Base-by-base conservation (phyloP, 2,113 vertebrate species). In the Sapayoa aenigma region DNA sequence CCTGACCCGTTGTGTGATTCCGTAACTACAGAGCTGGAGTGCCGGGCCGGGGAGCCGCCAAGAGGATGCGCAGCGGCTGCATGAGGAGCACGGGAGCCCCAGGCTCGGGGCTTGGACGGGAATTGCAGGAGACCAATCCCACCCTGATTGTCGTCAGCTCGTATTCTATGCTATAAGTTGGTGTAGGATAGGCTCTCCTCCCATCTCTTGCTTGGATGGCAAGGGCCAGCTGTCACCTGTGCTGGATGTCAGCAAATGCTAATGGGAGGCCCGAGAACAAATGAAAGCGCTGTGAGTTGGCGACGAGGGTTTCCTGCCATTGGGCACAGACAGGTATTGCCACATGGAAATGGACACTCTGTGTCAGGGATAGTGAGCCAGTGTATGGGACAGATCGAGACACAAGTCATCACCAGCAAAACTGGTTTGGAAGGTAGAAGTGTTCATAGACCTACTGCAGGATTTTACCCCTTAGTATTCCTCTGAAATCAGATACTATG, bases 1-100 rank as follows among this genome's bases (percentile, higher is more conserved):
- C 14, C 24, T 31, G 13, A 41, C 9, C 47, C 3, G 1, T 53
- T 46, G 28, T n/a, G 39, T 27, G 47, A 19, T 41, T 83, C 25
- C 2, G 1, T 31, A 10, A 2, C 37, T 25, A 5, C 22, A 41
- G 31, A 4, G 4, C 13, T 39, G 52, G 22, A 35, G 31, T 9
- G 2, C 9, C 31, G 2, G 6, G 17, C 44, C 44, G 30, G 10
- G 23, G 52, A 53, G 46, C 59, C 12, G 0, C 2, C 30, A 28
- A 4, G 42, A 33, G 47, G 20, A 18, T 3, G 27, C 24, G 22
- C 33, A 1, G 50, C 11, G 67, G 33, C 23, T 4, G 9, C 3
- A 30, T 19, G 6, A 37, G 22, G 21, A 4, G 5, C 18, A 1
- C 6, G 0, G 44, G 31, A 37, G 21, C 16, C 14, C 5, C 2